Evolutionary conservation across 2,113 vertebrate species (phyloP).

Genomic region (Blennius ocellaris): DNA sequence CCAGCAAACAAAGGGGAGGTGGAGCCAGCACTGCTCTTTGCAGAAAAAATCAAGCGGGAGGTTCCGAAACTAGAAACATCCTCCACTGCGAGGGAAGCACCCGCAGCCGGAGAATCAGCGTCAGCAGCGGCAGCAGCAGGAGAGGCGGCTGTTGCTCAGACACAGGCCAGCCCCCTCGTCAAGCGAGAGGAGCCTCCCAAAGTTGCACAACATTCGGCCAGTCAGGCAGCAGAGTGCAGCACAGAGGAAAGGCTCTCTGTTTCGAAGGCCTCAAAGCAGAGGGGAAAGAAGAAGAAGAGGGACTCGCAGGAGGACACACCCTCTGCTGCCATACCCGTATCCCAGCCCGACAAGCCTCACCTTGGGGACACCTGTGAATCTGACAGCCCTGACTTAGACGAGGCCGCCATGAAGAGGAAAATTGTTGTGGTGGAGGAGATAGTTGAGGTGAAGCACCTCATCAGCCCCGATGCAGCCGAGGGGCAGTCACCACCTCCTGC

Average conservation of each 20-base stretch:
- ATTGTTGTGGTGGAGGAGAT: conserved; percentile 86
- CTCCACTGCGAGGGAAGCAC: conserved; percentile 80
- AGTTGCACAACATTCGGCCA: conserved; percentile 78
- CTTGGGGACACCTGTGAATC: conserved; percentile 53
- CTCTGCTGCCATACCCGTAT: conserved; percentile 66
- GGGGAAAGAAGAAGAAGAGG: conserved; percentile 70
- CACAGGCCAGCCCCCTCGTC: conserved; percentile 76
- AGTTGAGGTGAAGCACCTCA: conserved; percentile 81
- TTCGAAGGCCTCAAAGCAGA: conserved; percentile 56
- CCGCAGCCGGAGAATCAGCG: conserved; percentile 76
- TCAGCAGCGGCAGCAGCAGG: conserved; percentile 74
- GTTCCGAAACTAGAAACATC: conserved; percentile 83
- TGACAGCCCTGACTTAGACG: conserved; percentile 55
- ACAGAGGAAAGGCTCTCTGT: conserved; percentile 66
- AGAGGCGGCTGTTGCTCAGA: conserved; percentile 68
- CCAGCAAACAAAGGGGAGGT: conserved; percentile 83
- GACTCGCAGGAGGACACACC: conserved; percentile 67
- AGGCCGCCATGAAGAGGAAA: conserved; percentile 82
- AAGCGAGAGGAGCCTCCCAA: conserved; percentile 80
- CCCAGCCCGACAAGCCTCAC: conserved; percentile 50
- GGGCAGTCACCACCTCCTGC: conserved; percentile 55
- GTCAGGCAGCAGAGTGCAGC: conserved; percentile 76
- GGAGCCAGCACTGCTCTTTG: conserved; percentile 75
- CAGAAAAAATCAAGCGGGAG: conserved; percentile 83
- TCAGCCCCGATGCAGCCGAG: conserved; percentile 57